phyloP scores from a whole-genome alignment of 2,888 invertebrate species.

The Cryptocephalus primarius region DNA sequence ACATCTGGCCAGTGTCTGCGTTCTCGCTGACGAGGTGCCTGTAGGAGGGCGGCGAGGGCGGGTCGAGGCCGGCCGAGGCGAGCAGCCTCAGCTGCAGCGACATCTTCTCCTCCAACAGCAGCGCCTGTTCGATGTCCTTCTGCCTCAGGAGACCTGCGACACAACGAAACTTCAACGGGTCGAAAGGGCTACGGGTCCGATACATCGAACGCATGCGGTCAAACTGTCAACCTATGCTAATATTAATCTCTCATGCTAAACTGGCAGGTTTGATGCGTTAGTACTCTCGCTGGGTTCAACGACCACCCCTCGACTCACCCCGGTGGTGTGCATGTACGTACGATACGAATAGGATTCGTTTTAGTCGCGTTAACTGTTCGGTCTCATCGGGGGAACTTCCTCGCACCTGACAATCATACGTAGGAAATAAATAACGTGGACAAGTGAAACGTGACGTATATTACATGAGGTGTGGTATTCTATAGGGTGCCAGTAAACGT shows the following conservation, averaged over 20 bases:
- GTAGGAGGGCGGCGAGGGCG: constrained; percentile 57
- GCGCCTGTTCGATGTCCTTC: constrained; percentile 80
- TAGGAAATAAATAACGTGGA: too few species aligned
- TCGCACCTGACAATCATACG: too few species aligned
- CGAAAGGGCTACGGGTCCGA: too few species aligned
- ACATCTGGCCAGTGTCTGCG: constrained; percentile 64
- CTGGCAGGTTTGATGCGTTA: too few species aligned
- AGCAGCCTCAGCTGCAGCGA: constrained; percentile 67
- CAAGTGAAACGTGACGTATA: too few species aligned
- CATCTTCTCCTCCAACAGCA: constrained; percentile 82
- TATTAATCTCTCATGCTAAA: too few species aligned
- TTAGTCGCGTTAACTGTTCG: constrained; percentile 9
- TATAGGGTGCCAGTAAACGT: too few species aligned
- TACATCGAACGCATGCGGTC: too few species aligned
- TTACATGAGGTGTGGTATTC: too few species aligned
- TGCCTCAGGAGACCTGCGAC: constrained; percentile 66
- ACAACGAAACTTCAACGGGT: not conserved
- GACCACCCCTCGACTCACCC: constrained; percentile 9
- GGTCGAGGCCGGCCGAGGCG: constrained; percentile 55
- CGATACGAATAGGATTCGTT: constrained; percentile 7
- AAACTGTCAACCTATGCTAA: too few species aligned
- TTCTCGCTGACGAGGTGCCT: constrained; percentile 66
- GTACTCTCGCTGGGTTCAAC: too few species aligned
- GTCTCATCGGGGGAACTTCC: constrained; percentile 5
- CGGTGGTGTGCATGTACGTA: not conserved